phyloP scores from a whole-genome alignment of 1,140 invertebrate genomes.

The Magallana ariakensis region DNA sequence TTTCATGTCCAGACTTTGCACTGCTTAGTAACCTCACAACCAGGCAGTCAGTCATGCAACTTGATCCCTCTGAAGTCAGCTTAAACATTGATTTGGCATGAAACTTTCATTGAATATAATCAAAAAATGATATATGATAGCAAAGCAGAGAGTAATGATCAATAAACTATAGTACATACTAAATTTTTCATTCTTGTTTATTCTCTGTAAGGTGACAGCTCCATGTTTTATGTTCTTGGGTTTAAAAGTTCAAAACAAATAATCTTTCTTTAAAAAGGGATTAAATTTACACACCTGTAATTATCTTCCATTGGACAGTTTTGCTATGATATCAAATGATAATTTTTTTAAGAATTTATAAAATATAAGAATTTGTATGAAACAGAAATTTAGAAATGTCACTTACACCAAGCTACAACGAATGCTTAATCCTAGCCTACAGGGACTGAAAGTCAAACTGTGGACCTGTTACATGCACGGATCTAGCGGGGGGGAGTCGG shows the following conservation, averaged over 20 bases:
- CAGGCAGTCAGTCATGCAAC: neutral
- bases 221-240: neutral
- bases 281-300: too few species aligned
- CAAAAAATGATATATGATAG: slow-evolving; percentile 26
- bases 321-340: too few species aligned
- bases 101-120: slow-evolving; percentile 25
- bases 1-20: too few species aligned
- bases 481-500: too few species aligned
- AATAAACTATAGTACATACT: slow-evolving; percentile 11
- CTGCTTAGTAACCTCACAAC: neutral
- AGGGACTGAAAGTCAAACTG: too few species aligned
- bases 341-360: too few species aligned
- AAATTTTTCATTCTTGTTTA: slow-evolving; percentile 9
- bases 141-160: neutral
- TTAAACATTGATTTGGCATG: slow-evolving; percentile 20
- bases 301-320: too few species aligned
- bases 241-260: slow-evolving; percentile 34
- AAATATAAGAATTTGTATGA: too few species aligned
- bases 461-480: too few species aligned
- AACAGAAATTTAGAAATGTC: too few species aligned
- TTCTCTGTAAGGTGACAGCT: neutral
- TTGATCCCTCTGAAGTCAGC: neutral
- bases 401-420: too few species aligned
- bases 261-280: neutral
- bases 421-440: too few species aligned